These are phyloP conservation scores for Ascaphus truei DNA, from an alignment of 2,113 vertebrate species.

Conservation along the genomic window DNA sequence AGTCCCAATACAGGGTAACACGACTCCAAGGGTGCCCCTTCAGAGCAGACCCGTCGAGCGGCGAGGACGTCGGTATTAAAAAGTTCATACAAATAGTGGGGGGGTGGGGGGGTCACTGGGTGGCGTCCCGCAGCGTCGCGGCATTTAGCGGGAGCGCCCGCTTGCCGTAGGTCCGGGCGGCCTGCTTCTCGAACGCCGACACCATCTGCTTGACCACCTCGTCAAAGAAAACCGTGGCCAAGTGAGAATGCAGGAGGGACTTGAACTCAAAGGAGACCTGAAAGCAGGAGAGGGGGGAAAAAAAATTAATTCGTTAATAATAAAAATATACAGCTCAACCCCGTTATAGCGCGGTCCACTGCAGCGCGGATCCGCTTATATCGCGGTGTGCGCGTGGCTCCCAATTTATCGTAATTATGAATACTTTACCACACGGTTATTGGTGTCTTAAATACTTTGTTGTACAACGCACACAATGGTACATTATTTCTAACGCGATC, in stretches of 20 bases:
- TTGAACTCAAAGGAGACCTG: conserved; percentile 76
- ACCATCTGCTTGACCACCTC: conserved; percentile 74
- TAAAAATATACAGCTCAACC: no score
- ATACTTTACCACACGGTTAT: no score
- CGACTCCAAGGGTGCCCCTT: neutral
- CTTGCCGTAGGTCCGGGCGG: conserved; percentile 48
- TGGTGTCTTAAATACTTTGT: no score
- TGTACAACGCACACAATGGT: no score
- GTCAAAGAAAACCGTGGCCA: conserved; percentile 65
- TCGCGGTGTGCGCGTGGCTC: no score
- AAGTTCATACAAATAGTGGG: neutral
- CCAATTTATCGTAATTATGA: no score
- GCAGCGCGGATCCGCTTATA: no score
- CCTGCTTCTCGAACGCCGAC: conserved; percentile 61
- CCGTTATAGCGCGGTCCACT: no score
- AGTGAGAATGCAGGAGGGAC: conserved; percentile 66
- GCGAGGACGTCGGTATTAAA: neutral
- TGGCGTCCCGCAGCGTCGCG: conserved; percentile 31
- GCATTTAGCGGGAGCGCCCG: neutral
- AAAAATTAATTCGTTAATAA: no score
- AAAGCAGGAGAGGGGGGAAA: no score
- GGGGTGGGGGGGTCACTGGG: no score
- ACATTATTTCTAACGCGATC: no score
- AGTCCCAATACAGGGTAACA: neutral
- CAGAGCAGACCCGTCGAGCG: neutral